These are phyloP conservation scores for Neoseiulus cucumeris DNA, from an alignment of 1,140 invertebrate genomes.

Conservation along the genomic window DNA sequence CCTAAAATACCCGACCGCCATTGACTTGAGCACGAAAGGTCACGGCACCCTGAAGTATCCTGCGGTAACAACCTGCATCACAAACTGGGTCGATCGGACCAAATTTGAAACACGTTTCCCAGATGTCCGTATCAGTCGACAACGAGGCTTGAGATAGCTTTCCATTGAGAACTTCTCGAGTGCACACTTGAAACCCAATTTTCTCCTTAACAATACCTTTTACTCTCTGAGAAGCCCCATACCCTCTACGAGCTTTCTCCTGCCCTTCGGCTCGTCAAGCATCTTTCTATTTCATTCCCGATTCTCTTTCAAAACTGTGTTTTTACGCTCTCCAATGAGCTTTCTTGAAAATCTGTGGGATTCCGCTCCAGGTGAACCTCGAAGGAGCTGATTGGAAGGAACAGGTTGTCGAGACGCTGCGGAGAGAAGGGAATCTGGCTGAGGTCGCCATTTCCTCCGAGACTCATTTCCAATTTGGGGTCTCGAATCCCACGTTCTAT, in stretches of 20 bases:
- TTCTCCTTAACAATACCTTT: neutral
- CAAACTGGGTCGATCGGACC: neutral
- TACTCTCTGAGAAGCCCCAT: neutral
- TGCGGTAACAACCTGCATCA: neutral
- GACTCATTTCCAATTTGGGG: conserved; percentile 7
- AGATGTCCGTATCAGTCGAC: neutral
- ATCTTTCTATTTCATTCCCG: neutral
- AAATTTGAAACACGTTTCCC: neutral
- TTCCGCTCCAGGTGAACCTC: neutral
- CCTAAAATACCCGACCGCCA: neutral
- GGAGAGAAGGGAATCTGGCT: neutral
- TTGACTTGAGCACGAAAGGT: neutral
- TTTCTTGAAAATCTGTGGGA: neutral
- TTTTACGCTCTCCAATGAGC: neutral
- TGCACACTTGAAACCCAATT: neutral
- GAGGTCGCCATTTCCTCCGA: neutral
- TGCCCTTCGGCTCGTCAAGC: neutral
- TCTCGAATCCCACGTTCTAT: conserved; percentile 1
- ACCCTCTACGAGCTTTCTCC: neutral
- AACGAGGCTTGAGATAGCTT: neutral
- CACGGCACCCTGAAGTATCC: conserved; percentile 2
- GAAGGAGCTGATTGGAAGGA: neutral
- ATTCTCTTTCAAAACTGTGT: neutral
- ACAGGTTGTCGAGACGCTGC: neutral
- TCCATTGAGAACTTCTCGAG: neutral